A percentile compares a stretch with the other conserved stretches of the same genome.
Evolutionary conservation across 2,113 vertebrate genomes (phyloP).

Genomic region (Caloenas nicobarica): DNA sequence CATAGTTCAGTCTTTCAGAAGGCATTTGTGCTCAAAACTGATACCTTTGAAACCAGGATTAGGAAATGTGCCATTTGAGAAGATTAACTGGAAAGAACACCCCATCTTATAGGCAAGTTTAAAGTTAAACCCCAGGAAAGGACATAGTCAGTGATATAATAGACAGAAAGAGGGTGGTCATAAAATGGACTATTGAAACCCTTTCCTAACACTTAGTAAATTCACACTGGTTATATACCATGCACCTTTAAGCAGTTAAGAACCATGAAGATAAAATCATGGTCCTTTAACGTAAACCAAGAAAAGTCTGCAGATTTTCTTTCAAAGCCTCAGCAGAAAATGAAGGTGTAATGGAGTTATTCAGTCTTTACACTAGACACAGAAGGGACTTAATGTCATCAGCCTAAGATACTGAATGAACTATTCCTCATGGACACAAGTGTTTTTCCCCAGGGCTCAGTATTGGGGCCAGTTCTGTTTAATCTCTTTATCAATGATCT

Average conservation of each 20-base stretch:
- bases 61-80: background rate
- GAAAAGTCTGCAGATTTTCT: background rate
- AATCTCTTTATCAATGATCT: no score
- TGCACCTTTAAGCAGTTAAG: background rate
- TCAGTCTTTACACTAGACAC: background rate
- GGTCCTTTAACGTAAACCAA: background rate
- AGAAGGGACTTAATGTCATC: background rate
- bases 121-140: background rate
- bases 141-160: background rate
- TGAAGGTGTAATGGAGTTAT: background rate
- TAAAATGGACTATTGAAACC: background rate
- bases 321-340: conserved; percentile 3
- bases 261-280: background rate
- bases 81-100: background rate
- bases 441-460: no score
- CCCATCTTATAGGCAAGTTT: background rate
- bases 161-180: background rate
- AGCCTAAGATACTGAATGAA: background rate
- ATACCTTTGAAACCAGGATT: background rate
- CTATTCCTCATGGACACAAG: background rate
- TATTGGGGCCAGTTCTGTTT: no score
- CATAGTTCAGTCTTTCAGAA: background rate
- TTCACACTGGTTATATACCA: background rate
- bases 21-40: background rate
- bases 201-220: background rate